phyloP scores from a whole-genome alignment of 1,140 invertebrate species.

The Meloidogyne hapla region DNA sequence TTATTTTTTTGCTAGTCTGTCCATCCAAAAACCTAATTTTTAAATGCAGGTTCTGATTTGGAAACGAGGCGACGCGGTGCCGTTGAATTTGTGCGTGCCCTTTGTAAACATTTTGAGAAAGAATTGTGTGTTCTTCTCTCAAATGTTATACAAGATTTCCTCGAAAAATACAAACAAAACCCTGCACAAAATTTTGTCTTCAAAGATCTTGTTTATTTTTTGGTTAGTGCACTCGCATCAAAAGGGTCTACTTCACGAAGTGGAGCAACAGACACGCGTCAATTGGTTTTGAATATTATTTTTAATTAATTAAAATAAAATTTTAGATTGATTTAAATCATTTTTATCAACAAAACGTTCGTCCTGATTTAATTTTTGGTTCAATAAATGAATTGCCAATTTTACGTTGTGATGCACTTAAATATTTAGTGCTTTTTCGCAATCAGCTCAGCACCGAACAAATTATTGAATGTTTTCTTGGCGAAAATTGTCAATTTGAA shows the following conservation, averaged over 20 bases:
- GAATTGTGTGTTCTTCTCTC: slow-evolving; percentile 44
- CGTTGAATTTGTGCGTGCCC: slow-evolving; percentile 91
- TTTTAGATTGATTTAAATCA: slow-evolving; percentile 70
- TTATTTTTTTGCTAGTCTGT: too few species aligned
- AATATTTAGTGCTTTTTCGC: slow-evolving; percentile 92
- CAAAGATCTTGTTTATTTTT: slow-evolving; percentile 91
- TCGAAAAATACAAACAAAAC: slow-evolving; percentile 76
- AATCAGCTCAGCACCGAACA: slow-evolving; percentile 78
- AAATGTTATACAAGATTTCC: slow-evolving; percentile 71
- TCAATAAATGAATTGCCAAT: slow-evolving; percentile 85
- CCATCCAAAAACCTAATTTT: too few species aligned
- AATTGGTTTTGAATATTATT: too few species aligned
- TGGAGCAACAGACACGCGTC: slow-evolving; percentile 40
- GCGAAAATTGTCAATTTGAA: slow-evolving; percentile 26
- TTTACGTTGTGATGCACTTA: slow-evolving; percentile 85
- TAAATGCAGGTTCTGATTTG: slow-evolving; percentile 72
- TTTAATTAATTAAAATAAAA: not conserved
- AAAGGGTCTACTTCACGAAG: slow-evolving; percentile 81
- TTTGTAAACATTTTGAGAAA: slow-evolving; percentile 69
- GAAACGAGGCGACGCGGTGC: slow-evolving; percentile 89
- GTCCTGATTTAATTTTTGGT: slow-evolving; percentile 76
- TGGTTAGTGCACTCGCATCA: slow-evolving; percentile 87
- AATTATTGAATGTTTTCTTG: slow-evolving; percentile 69
- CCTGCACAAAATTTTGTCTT: slow-evolving; percentile 79
- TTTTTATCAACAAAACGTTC: slow-evolving; percentile 80